phyloP scores from a whole-genome alignment of 2,797 vertebrate genomes.

The Sorex maritimensis region DNA sequence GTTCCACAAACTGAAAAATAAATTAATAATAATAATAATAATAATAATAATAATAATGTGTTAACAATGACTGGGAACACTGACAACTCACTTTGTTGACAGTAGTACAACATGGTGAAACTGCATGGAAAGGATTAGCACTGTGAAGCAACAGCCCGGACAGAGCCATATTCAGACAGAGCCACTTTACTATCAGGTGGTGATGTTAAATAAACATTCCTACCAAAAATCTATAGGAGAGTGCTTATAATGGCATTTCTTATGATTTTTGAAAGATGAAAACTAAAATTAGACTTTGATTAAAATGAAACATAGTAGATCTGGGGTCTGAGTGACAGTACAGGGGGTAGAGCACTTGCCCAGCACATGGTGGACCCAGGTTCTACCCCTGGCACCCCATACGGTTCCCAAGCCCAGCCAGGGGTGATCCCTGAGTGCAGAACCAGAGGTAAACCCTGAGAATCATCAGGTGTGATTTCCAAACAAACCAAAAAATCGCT shows the following conservation, averaged over 20 bases:
- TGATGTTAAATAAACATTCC: slow-evolving; percentile 30
- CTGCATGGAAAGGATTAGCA: neutral
- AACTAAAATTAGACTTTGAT: slow-evolving; percentile 18
- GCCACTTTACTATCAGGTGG: slow-evolving; percentile 34
- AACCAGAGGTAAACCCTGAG: neutral
- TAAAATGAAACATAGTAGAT: no score
- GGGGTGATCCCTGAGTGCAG: no score
- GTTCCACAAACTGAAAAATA: neutral
- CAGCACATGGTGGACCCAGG: no score
- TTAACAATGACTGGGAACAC: neutral
- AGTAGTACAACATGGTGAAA: slow-evolving; percentile 5
- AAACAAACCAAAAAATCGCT: neutral
- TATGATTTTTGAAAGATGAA: slow-evolving; percentile 2
- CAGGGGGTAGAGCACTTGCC: no score
- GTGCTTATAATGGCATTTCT: slow-evolving; percentile 15
- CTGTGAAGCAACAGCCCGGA: slow-evolving; percentile 19
- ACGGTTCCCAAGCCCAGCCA: no score
- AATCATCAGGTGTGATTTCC: neutral
- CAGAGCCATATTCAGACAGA: neutral
- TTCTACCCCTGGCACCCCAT: no score
- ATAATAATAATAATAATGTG: neutral
- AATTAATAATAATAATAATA: neutral
- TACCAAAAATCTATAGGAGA: slow-evolving; percentile 13
- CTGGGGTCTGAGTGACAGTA: no score
- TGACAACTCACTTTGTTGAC: neutral